Evolutionary conservation across 2,113 vertebrate genomes (phyloP), one percentile per base, ranked within the genome.

Genomic region (Odocoileus virginianus): DNA sequence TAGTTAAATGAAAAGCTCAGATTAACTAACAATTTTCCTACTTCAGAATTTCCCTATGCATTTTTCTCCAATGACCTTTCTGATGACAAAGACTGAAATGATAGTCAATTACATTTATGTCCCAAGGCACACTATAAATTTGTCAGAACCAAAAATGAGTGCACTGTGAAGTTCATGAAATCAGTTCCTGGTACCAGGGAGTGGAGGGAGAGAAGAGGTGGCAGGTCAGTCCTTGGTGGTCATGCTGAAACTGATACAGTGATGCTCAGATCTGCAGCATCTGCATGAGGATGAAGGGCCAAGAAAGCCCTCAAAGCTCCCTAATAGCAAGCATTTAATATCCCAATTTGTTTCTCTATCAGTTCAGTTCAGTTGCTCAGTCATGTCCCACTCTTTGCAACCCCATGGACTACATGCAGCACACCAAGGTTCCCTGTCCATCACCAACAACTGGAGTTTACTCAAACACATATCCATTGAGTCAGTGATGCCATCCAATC

Each of bases 31-130:
- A 91, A 97, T 97, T 95, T 98, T 81, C 93, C 87, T 89, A 91
- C 82, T 93, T 97, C 61, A 36, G 78, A 98, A 97, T 97, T 89
- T 97, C 89, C 71, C 84, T 90, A 87, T 95, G 89, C 96, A 93
- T 97, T 96, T 97, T 97, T 95, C 95, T 94, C 91, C 57, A n/a
- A 61, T 97, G 96, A 96, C 96, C 97, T 98, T 98, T 98, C 95
- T 97, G 95, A 97, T 97, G 97, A 98, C 96, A 97, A 96, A 97
- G 86, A 40, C 76, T 93, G 93, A 96, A 95, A 98, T 58, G 95
- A 97, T 60, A 95, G 91, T 95, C 97, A 98, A 97, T 98, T 97
- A 98, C 97, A 97, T 97, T 98, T 98, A 97, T 89, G 97, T 96
- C 97, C 95, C 91, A 98, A 95, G 95, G 96, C 96, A 60, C 90